phyloP scores from a whole-genome alignment of 2,797 vertebrate species.

The Pipistrellus nathusii region DNA sequence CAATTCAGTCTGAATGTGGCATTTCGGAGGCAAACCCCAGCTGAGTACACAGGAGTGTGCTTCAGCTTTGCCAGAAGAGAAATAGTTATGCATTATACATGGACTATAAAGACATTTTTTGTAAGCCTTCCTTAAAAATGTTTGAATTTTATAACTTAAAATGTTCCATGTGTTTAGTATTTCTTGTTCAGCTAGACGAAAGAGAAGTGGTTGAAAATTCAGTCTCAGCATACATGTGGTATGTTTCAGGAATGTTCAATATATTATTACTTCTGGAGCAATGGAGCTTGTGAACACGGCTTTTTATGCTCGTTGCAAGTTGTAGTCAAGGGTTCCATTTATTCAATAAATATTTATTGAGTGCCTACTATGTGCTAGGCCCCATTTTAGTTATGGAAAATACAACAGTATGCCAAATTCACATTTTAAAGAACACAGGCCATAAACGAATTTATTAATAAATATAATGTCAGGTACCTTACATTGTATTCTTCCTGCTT shows the following conservation, averaged over 20 bases:
- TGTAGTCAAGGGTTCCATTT: not conserved
- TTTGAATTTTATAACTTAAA: slow-evolving; percentile 77
- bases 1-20: slow-evolving; percentile 63
- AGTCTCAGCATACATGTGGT: slow-evolving; percentile 47
- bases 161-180: slow-evolving; percentile 78
- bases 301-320: not conserved
- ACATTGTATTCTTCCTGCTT: slow-evolving; percentile 21
- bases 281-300: slow-evolving; percentile 38
- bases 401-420: not conserved
- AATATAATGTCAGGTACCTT: slow-evolving; percentile 6
- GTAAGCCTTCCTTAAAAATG: slow-evolving; percentile 74
- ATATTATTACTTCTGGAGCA: slow-evolving; percentile 55
- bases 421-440: not conserved
- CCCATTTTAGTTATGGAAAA: not conserved
- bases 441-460: slow-evolving; percentile 30
- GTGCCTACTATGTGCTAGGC: not conserved
- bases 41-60: slow-evolving; percentile 62
- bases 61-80: slow-evolving; percentile 74
- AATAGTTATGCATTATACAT: slow-evolving; percentile 80
- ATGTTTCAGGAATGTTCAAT: slow-evolving; percentile 68
- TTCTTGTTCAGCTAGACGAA: slow-evolving; percentile 65
- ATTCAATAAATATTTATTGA: slow-evolving; percentile 32
- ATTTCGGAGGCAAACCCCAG: slow-evolving; percentile 69
- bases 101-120: slow-evolving; percentile 72
- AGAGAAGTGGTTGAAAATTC: slow-evolving; percentile 68